Evolutionary conservation across 2,888 invertebrate species (phyloP).

Genomic region (Ectropis crepuscularia): DNA sequence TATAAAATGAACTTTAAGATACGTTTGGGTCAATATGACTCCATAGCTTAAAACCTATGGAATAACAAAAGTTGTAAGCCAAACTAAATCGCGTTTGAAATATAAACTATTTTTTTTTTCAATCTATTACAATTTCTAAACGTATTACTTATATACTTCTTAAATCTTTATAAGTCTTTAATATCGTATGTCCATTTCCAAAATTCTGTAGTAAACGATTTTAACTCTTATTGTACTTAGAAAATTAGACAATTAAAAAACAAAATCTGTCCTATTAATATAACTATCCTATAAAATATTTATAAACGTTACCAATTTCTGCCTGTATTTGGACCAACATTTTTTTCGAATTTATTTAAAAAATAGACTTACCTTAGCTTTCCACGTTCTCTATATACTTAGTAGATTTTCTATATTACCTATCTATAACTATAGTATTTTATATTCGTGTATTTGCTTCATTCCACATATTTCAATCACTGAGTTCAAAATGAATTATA

Average conservation of each 20-base stretch:
- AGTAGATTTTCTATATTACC: constrained; percentile 36
- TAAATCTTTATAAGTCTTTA: no score
- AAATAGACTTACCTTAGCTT: constrained; percentile 61
- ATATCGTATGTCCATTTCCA: not conserved
- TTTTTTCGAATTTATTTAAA: constrained; percentile 72
- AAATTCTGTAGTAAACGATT: constrained; percentile 1
- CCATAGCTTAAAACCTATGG: no score
- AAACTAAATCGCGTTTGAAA: no score
- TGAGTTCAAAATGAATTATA: not conserved
- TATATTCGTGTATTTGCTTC: constrained; percentile 31
- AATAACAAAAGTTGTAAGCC: no score
- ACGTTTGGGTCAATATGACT: no score
- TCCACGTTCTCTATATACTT: constrained; percentile 46
- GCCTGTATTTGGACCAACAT: constrained; percentile 70
- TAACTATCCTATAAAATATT: constrained; percentile 28
- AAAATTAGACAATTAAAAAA: constrained; percentile 3
- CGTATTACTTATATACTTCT: no score
- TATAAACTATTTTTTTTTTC: no score
- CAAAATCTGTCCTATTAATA: constrained; percentile 22
- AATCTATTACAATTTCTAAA: no score
- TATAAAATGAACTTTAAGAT: no score
- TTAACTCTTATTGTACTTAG: not conserved
- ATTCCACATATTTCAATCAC: not conserved
- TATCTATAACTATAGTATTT: constrained; percentile 36
- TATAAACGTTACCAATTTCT: constrained; percentile 45